Percentiles rank a stretch among this genome's conserved stretches.
Conservation (phyloP, 1,140 invertebrate species). For the Drosophila obscura region DNA sequence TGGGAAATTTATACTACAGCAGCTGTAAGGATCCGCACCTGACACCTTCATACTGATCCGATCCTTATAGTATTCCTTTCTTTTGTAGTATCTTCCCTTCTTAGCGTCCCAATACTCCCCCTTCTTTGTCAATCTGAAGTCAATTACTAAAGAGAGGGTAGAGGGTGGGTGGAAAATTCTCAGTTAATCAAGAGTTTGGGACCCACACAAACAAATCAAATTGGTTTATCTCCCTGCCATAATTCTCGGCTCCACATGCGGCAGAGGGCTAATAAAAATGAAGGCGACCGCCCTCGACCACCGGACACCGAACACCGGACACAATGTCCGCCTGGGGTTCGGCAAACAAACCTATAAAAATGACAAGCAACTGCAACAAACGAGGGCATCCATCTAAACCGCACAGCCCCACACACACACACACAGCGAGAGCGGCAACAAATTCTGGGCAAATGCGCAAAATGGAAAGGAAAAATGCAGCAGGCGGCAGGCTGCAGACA, state of each 20-base stretch:
- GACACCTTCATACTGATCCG: too few species aligned
- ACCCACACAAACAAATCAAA: conserved; percentile 73
- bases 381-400: conserved; percentile 69
- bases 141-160: too few species aligned
- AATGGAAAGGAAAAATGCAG: conserved; percentile 37
- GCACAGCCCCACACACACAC: not conserved
- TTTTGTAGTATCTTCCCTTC: too few species aligned
- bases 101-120: not conserved
- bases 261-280: conserved; percentile 63
- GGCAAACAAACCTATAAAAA: conserved; percentile 80
- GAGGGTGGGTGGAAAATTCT: too few species aligned
- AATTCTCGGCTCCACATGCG: conserved; percentile 67
- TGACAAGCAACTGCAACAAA: conserved; percentile 79
- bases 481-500: not conserved
- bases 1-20: too few species aligned
- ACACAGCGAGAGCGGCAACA: conserved; percentile 44
- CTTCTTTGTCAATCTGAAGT: too few species aligned
- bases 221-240: conserved; percentile 61
- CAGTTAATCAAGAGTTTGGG: too few species aligned
- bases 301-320: too few species aligned
- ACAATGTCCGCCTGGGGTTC: conserved; percentile 50
- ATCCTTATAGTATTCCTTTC: too few species aligned
- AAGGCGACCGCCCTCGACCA: conserved; percentile 11
- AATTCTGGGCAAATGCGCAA: conserved; percentile 69
- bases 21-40: too few species aligned